These are phyloP conservation scores for Calliopum simillimum DNA, from an alignment of 2,888 invertebrate species.

Conservation along the genomic window DNA sequence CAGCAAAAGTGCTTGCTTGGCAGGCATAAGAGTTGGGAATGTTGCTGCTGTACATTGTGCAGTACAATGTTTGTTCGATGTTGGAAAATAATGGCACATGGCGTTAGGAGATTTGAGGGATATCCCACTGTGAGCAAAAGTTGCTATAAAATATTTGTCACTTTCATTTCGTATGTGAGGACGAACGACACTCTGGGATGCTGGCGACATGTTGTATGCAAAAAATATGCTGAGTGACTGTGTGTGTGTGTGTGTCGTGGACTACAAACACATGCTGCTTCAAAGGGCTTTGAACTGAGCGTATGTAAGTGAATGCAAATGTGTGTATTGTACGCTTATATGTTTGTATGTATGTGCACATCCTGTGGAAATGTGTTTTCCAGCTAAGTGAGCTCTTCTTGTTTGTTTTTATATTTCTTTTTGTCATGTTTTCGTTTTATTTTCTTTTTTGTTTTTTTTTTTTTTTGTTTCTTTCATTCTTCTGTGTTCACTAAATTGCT, in stretches of 20 bases:
- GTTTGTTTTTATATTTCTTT: conserved; percentile 12
- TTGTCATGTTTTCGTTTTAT: not conserved
- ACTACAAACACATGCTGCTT: conserved; percentile 6
- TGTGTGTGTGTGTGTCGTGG: conserved; percentile 15
- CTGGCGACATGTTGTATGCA: not conserved
- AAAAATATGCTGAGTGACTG: not conserved
- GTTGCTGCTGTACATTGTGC: not conserved
- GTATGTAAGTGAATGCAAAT: conserved; percentile 18
- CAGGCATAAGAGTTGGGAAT: not conserved
- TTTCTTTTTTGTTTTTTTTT: not conserved
- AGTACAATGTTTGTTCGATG: no score
- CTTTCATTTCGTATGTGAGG: conserved; percentile 16
- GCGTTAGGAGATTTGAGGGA: no score
- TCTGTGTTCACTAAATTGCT: no score
- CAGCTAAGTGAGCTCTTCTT: conserved; percentile 5
- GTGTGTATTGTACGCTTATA: conserved; percentile 22
- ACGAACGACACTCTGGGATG: not conserved
- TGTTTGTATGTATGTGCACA: conserved; percentile 8
- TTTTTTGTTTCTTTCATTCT: not conserved
- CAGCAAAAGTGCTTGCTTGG: not conserved
- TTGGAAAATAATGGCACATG: no score
- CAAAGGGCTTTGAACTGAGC: conserved; percentile 42
- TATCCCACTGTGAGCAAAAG: no score
- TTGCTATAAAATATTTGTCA: conserved; percentile 13
- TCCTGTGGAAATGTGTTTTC: conserved; percentile 22